Evolutionary conservation across 2,888 invertebrate species (phyloP).

Genomic region (Actias luna): DNA sequence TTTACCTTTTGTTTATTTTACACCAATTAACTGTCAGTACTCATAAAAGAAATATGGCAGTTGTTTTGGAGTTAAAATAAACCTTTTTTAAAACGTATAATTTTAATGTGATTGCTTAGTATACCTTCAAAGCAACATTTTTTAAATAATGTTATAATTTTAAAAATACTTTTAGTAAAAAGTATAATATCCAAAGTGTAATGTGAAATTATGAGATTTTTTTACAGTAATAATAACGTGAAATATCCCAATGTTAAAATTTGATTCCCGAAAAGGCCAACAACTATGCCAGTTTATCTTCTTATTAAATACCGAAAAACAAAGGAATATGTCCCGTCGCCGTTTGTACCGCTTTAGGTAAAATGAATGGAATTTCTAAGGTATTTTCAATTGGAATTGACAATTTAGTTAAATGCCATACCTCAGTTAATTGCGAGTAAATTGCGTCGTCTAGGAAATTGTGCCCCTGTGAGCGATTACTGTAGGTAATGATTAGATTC

Average conservation of each 20-base stretch:
- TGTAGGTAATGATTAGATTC: slow-evolving; percentile 8
- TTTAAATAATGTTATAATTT: too few species aligned
- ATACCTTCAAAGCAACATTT: too few species aligned
- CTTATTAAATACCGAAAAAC: slow-evolving; percentile 24
- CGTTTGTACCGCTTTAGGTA: slow-evolving; percentile 37
- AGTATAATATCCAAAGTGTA: too few species aligned
- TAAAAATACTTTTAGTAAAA: too few species aligned
- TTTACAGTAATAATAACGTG: too few species aligned
- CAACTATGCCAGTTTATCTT: background rate
- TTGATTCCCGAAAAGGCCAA: too few species aligned
- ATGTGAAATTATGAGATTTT: too few species aligned
- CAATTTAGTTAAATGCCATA: slow-evolving; percentile 46
- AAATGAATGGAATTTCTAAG: slow-evolving; percentile 46
- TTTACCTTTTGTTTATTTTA: slow-evolving; percentile 43
- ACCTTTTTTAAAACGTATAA: background rate
- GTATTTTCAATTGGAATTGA: slow-evolving; percentile 52
- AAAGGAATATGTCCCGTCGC: slow-evolving; percentile 44
- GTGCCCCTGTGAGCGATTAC: slow-evolving; percentile 15
- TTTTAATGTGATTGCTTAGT: background rate
- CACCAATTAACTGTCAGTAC: slow-evolving; percentile 18
- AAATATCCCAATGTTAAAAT: too few species aligned
- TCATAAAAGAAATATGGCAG: background rate
- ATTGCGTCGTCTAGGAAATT: slow-evolving; percentile 35
- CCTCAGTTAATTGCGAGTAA: slow-evolving; percentile 46
- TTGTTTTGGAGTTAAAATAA: background rate